These are phyloP conservation scores for Carlito syrichta DNA, from an alignment of 2,113 vertebrate genomes.

Conservation along the genomic window DNA sequence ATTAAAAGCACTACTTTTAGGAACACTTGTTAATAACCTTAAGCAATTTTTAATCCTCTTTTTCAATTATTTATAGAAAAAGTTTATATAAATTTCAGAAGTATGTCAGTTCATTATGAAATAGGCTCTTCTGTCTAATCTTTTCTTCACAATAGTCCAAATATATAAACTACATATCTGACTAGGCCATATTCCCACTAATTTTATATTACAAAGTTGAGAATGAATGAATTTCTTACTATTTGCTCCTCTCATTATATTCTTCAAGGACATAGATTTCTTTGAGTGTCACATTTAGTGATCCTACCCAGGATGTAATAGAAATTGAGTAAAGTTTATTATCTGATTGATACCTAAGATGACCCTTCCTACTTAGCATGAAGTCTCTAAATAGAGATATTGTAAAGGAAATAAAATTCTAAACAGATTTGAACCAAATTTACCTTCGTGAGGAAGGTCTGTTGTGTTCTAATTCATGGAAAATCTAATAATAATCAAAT, in stretches of 20 bases:
- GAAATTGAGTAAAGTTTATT: neutral
- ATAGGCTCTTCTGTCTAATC: neutral
- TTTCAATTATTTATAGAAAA: conserved; percentile 8
- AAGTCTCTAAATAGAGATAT: neutral
- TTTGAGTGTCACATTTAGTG: neutral
- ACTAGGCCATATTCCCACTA: neutral
- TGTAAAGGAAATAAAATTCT: conserved; percentile 12
- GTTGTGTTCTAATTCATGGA: neutral
- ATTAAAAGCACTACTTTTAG: neutral
- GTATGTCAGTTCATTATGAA: neutral
- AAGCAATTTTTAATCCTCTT: neutral
- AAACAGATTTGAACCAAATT: neutral
- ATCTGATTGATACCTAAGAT: neutral
- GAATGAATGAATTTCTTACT: neutral
- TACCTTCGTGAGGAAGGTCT: neutral
- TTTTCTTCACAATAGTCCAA: neutral
- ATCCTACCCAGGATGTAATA: neutral
- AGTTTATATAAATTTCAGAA: neutral
- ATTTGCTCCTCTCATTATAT: neutral
- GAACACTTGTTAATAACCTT: neutral
- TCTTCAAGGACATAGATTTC: neutral
- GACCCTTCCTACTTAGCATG: neutral
- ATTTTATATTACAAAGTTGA: neutral
- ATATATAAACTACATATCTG: neutral
- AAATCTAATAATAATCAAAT: neutral